Base-by-base conservation (phyloP, 2,888 invertebrate species). In the Flabesymbios commensalis region DNA sequence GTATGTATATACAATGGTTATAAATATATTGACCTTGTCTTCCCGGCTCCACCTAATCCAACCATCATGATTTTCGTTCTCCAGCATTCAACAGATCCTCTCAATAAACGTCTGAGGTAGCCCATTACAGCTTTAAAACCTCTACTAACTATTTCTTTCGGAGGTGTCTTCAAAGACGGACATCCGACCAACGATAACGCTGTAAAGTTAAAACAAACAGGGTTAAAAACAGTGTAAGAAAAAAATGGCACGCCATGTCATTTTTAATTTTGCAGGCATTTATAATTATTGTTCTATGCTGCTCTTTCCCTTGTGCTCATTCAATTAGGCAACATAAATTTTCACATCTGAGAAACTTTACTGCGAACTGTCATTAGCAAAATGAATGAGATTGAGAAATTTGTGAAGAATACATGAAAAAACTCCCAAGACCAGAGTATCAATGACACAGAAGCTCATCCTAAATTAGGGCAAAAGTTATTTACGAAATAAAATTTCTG, bases 41-140 rank as follows among this genome's bases (percentile, higher is more conserved):
- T 83, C 5, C 83, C 83, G 10, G 82, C 83, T 22, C 82, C 83
- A 14, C 83, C 83, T 4, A 82, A 74, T n/a, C 83, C 83, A 1
- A 82, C 82, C 67, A 82, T 63, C 82, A 83, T 82, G 17, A 83
- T 73, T 60, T 83, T 83, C 14, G 83, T 83, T 57, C 81, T 64
- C 57, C 76, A 78, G 65, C 81, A 81, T 1, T 69, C 66, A 1
- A 74, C 75, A 4, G 75, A 75, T 1, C 83, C 82, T 51, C 71
- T 72, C 7, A 70, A 55, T 1, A 82, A 69, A 24, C 81, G 70
- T 53, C 73, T 73, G 48, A 83, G 68, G 67, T 78, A 83, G 4
- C 79, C 79, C 64, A 74, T 72, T 0, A 77, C 72, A 3, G 78
- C 75, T 32, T 67, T 26, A 53, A 77, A 75, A 1, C 83, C 83